phyloP scores from a whole-genome alignment of 2,113 vertebrate genomes.

The Castor canadensis region DNA sequence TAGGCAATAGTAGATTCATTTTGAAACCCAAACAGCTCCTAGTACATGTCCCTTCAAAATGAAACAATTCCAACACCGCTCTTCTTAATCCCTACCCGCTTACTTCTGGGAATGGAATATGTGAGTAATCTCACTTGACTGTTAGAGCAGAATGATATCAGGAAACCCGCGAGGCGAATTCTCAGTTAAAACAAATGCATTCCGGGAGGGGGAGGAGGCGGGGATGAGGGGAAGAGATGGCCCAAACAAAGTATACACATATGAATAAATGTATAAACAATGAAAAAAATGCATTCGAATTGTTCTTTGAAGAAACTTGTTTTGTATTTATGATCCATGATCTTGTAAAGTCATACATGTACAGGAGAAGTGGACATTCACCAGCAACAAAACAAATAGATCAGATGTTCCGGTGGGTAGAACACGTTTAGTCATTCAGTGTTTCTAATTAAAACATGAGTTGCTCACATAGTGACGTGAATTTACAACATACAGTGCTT shows the following conservation, averaged over 20 bases:
- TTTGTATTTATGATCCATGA: constrained; percentile 52
- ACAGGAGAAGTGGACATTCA: not conserved
- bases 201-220: too few species aligned
- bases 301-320: not conserved
- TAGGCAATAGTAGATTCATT: constrained; percentile 20
- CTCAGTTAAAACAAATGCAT: too few species aligned
- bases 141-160: not conserved
- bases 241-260: too few species aligned
- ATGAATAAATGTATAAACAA: too few species aligned
- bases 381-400: not conserved
- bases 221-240: too few species aligned
- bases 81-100: not conserved
- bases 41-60: not conserved
- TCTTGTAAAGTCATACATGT: not conserved
- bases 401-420: constrained; percentile 13
- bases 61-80: not conserved
- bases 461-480: not conserved
- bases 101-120: constrained; percentile 19
- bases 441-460: constrained; percentile 6
- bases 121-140: constrained; percentile 34
- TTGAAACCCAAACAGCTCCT: constrained; percentile 27
- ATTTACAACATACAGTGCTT: not conserved
- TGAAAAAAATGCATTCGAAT: too few species aligned
- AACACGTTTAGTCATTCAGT: constrained; percentile 8
- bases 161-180: constrained; percentile 13